phyloP scores from a whole-genome alignment of 2,113 vertebrate species.

The Halcyon senegalensis region DNA sequence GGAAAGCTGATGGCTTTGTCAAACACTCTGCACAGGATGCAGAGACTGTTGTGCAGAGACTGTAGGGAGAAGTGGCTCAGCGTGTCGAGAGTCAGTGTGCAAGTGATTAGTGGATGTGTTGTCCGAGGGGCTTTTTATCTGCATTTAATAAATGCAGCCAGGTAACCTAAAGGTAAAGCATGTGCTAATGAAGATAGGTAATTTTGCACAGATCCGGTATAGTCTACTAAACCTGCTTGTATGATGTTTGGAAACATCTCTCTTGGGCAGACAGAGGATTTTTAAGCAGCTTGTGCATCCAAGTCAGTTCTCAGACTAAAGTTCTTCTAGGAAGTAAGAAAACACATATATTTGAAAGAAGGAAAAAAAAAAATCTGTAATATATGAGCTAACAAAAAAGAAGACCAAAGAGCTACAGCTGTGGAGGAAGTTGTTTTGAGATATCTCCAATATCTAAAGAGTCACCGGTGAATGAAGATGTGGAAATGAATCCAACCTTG shows the following conservation, averaged over 20 bases:
- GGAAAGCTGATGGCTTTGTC: neutral
- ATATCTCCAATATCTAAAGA: neutral
- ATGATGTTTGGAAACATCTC: neutral
- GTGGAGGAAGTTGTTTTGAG: neutral
- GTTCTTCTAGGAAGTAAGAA: neutral
- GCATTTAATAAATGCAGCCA: neutral
- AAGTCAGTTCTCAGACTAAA: neutral
- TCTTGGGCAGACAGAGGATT: neutral
- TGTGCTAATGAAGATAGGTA: neutral
- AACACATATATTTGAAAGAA: neutral
- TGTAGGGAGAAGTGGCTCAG: neutral
- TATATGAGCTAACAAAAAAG: neutral
- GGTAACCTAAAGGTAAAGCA: neutral
- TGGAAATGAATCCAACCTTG: neutral
- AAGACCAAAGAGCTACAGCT: neutral
- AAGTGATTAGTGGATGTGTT: neutral
- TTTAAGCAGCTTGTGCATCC: neutral
- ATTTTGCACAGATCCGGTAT: neutral
- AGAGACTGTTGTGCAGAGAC: neutral
- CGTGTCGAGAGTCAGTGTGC: neutral
- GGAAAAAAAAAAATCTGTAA: neutral
- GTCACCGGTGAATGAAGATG: neutral
- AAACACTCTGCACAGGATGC: neutral
- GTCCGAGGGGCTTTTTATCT: neutral
- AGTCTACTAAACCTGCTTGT: neutral